Conservation (phyloP, 2,113 vertebrate species). For the western clawed frog (Xenopus tropicalis) region DNA sequence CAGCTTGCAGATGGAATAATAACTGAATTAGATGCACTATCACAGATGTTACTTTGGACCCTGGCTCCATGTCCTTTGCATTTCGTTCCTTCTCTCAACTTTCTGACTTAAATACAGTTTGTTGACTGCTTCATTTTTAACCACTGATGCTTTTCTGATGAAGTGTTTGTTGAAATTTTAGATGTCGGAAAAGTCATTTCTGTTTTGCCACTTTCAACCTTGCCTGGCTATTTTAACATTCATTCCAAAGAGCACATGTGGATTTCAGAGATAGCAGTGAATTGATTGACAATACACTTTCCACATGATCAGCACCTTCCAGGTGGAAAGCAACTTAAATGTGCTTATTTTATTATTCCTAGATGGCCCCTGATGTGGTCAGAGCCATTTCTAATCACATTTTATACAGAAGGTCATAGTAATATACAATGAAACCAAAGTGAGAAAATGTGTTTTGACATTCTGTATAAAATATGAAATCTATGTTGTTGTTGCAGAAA, state of each 20-base stretch:
- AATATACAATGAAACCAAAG: constrained; percentile 30
- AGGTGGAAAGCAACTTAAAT: background rate
- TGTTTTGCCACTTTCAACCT: constrained; percentile 42
- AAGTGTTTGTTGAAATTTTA: constrained; percentile 48
- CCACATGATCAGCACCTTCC: constrained; percentile 10
- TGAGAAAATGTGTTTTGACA: background rate
- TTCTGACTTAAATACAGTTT: constrained; percentile 40
- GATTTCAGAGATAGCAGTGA: constrained; percentile 43
- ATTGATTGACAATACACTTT: constrained; percentile 43
- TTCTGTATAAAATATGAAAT: background rate
- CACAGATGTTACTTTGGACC: constrained; percentile 55
- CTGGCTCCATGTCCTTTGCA: constrained; percentile 48
- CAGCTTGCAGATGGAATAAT: constrained; percentile 51
- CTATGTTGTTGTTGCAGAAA: background rate
- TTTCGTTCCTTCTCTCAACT: constrained; percentile 49
- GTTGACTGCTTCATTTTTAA: constrained; percentile 25
- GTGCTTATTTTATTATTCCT: constrained; percentile 41
- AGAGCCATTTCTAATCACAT: constrained; percentile 36
- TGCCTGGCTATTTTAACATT: background rate
- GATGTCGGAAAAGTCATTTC: constrained; percentile 40
- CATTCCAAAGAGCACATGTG: constrained; percentile 15
- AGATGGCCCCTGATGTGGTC: constrained; percentile 32
- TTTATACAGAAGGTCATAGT: constrained; percentile 26
- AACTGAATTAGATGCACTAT: constrained; percentile 57
- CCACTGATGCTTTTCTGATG: constrained; percentile 36